A percentile compares a stretch with the other conserved stretches of the same genome.
These are phyloP conservation scores for Notocelia uddmanniana DNA, from an alignment of 2,888 invertebrate species.

Conservation along the genomic window DNA sequence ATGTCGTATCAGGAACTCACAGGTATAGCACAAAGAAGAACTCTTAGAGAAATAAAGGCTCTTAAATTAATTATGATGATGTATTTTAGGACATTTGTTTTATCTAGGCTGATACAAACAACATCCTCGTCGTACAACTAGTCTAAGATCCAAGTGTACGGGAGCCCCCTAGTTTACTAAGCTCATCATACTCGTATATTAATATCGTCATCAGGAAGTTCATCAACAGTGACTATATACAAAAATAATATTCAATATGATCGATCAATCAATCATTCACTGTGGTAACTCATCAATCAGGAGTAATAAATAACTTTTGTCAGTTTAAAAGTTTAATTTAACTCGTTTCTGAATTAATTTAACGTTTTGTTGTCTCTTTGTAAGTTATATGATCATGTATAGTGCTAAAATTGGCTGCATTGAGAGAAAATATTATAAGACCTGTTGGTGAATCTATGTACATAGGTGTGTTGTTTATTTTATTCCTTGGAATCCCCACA, in stretches of 20 bases:
- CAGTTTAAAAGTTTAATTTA: not conserved
- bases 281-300: conserved; percentile 6
- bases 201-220: conserved; percentile 6
- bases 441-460: not conserved
- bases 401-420: not conserved
- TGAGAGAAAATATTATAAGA: not conserved
- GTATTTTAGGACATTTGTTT: too few relatives aligned
- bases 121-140: too few relatives aligned
- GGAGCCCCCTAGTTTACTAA: not conserved
- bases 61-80: too few relatives aligned
- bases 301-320: conserved; percentile 13
- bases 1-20: too few relatives aligned
- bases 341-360: conserved; percentile 6
- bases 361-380: not conserved
- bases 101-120: too few relatives aligned
- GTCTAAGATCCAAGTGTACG: too few relatives aligned
- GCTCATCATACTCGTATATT: not conserved
- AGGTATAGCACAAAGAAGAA: too few relatives aligned
- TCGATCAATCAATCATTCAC: conserved; percentile 5
- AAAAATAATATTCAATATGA: conserved; percentile 7
- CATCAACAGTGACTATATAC: conserved; percentile 11
- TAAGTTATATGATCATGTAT: not conserved
- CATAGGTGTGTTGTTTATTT: not conserved
- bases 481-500: not conserved
- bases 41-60: too few relatives aligned